Base-by-base conservation (phyloP, 1,140 invertebrate genomes). In the Armadillidium nasatum region DNA sequence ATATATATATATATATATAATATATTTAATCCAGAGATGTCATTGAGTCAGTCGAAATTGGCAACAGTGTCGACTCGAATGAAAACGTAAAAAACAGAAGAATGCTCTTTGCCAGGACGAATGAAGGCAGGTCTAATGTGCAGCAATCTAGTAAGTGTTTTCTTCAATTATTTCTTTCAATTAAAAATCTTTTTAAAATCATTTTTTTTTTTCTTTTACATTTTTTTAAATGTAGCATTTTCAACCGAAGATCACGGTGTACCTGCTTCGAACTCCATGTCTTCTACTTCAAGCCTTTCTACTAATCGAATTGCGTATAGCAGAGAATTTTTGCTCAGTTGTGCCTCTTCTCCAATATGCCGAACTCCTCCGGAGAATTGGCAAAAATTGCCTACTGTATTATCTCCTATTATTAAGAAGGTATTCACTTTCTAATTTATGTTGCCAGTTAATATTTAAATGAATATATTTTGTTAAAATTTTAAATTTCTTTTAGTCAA, bases 301-400 rank as follows among this genome's bases (percentile, higher is more conserved):
- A 43, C 73, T n/a, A 33, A 44, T 60, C 76, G 73, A 23, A 70
- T 73, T 43, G 60, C 44, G 45, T 78, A 78, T 68, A 50, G 73
- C 19, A 73, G 77, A n/a, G 73, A 72, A 22, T 78, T 78, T 54
- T 70, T 75, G 23, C 69, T 78, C 68, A 45, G 75, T 33, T 78
- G 77, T 69, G 77, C 77, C 44, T 23, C 70, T 44, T 78, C 77
- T 7, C 77, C 77, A 43, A 33, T 78, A 22, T 75, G 77, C 44
- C 77, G 71, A 46, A 46, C 60, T 22, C 71, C 77, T 11, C 77
- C 77, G 7, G 23, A 23, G 54, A 78, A 75, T 54, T 78, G 77
- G 77, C 66, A 73, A 10, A 11, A 60, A 19, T 13, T 60, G 7
- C 11, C 19, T 60, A 3, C 11, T 19, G 11, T 60, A 3, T 7